Evolutionary conservation across 2,797 vertebrate genomes (phyloP), one percentile per base, ranked within the genome.

Genomic region (Anguilla marmorata): DNA sequence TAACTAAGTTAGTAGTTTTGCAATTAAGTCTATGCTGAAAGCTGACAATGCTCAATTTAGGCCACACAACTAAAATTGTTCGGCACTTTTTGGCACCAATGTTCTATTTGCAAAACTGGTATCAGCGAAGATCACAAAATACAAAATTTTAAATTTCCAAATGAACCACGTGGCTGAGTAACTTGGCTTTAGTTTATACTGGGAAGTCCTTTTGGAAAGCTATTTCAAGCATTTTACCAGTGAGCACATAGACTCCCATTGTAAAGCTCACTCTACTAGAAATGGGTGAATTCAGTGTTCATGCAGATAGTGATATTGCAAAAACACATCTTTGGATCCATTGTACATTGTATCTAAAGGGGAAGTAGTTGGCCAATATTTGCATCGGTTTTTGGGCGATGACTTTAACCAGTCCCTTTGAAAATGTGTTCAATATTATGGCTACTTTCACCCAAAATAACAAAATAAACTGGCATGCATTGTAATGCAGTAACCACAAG

Each of bases 401-500:
- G 41, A 45, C 41, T 45, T 45, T 45, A 45, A 45, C 41, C 41
- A 45, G 41, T 54, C 52, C 2, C 37, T 37, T 41, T 16, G 16
- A 37, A n/a, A 6, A 76, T 74, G 12, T 41, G 41, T 76, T 21
- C 14, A 41, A 14, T 41, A 24, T 45, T 48, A 27, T 27, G 63
- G 63, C 63, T n/a, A 48, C 5, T 82, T 82, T 82, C 79, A 48
- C 79, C 79, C 1, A n/a, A 50, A 82, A 48, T 82, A n/a, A 50
- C 41, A 37, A 30, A 2, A 74, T 74, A 76, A 76, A 37, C 30
- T 76, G 74, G 33, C 33, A 82, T 50, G 79, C 45, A 24, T 82
- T 50, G 8, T 50, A 48, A 82, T 82, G 41, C 45, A 48, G 19
- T 50, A 24, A 12, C 45, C 33, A 79, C 33, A 80, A 48, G 21